phyloP scores from a whole-genome alignment of 2,113 vertebrate species.

The Pygoscelis adeliae region DNA sequence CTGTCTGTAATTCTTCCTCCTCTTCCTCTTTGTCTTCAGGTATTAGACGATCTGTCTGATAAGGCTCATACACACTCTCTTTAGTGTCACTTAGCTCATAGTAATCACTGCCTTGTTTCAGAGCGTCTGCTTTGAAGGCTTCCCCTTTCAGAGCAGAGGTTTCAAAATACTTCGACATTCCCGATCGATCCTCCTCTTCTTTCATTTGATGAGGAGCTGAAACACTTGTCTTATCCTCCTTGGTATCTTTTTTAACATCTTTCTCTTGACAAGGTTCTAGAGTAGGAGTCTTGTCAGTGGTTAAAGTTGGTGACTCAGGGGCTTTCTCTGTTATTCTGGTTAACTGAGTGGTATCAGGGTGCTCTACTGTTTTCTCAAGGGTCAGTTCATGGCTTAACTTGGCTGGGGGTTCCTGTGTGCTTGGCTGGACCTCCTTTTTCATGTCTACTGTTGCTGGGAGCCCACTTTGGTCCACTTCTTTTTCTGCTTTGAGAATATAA shows the following conservation, averaged over 20 bases:
- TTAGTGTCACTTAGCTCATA: conserved; percentile 92
- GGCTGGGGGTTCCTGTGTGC: background rate
- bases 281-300: conserved; percentile 33
- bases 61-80: conserved; percentile 72
- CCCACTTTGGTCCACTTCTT: background rate
- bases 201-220: conserved; percentile 49
- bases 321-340: conserved; percentile 18
- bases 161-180: conserved; percentile 98
- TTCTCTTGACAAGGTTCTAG: conserved; percentile 60
- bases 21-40: conserved; percentile 63
- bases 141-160: conserved; percentile 89
- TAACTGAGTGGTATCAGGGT: background rate
- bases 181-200: conserved; percentile 86
- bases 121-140: conserved; percentile 63
- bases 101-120: conserved; percentile 86
- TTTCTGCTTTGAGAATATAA: conserved; percentile 39
- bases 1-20: conserved; percentile 54
- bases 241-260: conserved; percentile 28
- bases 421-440: conserved; percentile 34
- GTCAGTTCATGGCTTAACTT: conserved; percentile 26
- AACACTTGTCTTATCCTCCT: background rate
- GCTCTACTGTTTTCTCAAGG: conserved; percentile 4
- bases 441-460: background rate
- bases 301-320: background rate
- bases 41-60: conserved; percentile 39